Conservation (phyloP, 2,888 invertebrate genomes). For the Tanaodytes sp. region DNA sequence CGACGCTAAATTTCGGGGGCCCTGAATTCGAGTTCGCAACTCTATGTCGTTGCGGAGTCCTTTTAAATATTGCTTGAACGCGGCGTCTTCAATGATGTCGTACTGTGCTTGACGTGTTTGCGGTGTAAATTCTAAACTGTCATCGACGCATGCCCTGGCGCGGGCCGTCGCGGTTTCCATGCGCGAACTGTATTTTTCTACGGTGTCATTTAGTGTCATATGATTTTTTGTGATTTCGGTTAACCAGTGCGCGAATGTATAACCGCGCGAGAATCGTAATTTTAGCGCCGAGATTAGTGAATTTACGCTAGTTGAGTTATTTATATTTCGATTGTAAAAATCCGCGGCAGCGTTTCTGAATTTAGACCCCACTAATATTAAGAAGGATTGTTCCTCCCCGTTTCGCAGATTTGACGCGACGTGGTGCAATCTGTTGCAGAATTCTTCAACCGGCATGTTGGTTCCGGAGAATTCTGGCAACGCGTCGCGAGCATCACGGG, state of each 20-base stretch:
- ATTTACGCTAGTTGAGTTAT: neutral
- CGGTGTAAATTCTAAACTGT: too few species aligned
- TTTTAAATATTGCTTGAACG: slow-evolving; percentile 1
- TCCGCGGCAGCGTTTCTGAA: neutral
- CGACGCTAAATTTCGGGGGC: neutral
- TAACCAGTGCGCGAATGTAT: too few species aligned
- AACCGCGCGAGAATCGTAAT: too few species aligned
- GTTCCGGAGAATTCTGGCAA: neutral
- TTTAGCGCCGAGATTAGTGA: too few species aligned
- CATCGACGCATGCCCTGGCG: too few species aligned
- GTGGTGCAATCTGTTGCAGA: neutral
- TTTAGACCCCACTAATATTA: neutral
- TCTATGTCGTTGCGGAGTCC: neutral
- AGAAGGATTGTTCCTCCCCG: neutral
- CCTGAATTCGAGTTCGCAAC: neutral
- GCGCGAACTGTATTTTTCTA: neutral
- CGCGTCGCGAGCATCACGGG: neutral
- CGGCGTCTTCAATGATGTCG: neutral
- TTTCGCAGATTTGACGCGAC: neutral
- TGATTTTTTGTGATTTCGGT: too few species aligned
- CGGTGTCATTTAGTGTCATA: neutral
- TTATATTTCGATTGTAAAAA: neutral
- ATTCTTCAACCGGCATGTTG: slow-evolving; percentile 3
- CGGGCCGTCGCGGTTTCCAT: too few species aligned
- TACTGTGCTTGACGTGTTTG: neutral